These are phyloP conservation scores for Laupala kohalensis DNA, from an alignment of 1,140 invertebrate species.

Conservation along the genomic window DNA sequence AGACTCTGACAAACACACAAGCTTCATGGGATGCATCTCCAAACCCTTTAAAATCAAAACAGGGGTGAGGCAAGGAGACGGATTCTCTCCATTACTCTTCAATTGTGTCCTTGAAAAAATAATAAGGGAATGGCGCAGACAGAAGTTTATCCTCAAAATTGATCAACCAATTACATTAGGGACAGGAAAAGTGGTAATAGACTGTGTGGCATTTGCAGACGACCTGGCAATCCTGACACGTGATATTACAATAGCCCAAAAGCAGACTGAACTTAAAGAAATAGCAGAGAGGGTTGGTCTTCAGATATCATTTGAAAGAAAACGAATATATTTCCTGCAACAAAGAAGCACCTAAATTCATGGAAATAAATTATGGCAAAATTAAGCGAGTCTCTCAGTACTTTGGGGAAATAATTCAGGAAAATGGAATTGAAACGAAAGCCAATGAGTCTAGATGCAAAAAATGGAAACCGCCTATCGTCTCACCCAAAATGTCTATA, in stretches of 20 bases:
- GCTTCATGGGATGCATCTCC: not conserved
- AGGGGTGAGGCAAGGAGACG: not conserved
- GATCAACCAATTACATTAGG: conserved; percentile 1
- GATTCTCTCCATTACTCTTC: conserved; percentile 4
- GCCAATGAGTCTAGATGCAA: no score
- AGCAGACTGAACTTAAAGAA: conserved; percentile 2
- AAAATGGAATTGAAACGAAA: no score
- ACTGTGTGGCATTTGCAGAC: conserved; percentile 6
- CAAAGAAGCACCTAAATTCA: conserved; percentile 4
- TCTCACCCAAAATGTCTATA: no score
- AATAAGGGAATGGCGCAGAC: not conserved
- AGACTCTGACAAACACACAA: conserved; percentile 5
- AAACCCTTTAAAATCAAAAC: not conserved
- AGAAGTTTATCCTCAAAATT: conserved; percentile 66
- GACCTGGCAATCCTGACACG: conserved; percentile 3
- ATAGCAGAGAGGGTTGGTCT: not conserved
- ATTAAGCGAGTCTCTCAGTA: not conserved
- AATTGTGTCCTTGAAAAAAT: conserved; percentile 6
- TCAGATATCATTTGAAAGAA: not conserved
- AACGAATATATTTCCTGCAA: not conserved
- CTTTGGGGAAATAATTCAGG: no score
- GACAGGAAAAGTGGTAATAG: conserved; percentile 1
- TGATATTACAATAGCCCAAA: not conserved
- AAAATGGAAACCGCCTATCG: no score
- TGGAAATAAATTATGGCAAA: conserved; percentile 4